Base-by-base conservation (phyloP, 2,797 vertebrate species). In the Pangasius mekongensis region DNA sequence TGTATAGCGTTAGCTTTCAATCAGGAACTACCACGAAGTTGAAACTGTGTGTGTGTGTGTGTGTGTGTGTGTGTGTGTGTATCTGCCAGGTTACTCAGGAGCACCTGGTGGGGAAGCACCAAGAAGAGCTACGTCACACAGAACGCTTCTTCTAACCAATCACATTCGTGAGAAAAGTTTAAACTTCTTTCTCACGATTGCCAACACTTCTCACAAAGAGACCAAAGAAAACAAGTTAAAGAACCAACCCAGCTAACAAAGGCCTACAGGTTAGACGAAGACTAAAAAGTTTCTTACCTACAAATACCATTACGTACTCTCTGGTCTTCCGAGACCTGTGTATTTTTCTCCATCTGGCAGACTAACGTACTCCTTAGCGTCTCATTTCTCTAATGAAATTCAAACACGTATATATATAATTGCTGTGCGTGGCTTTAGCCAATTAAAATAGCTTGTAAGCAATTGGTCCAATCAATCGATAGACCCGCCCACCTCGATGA, bases 281-380 rank as follows among this genome's bases (percentile, higher is more conserved):
- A 33, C 1, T 10, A 2, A 69, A 82, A 0, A 20, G 0, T 30
- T 1, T 43, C 85, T 43, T 90, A 96, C 95, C 95, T 95, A 93
- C 95, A 95, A 13, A 92, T 36, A 36, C 56, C 89, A 83, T 60
- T 84, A 16, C 24, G 49, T 54, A 78, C 62, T 52, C 67, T 0
- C 49, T 11, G 0, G 2, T n/a, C 80, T 66, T 88, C 62, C 0
- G 86, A 89, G 33, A 69, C 1, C 8, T 85, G 84, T 58, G 89
- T 60, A 20, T 81, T 10, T 0, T 36, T 47, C 85, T 95, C 94
- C 92, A 93, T 93, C 73, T 80, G n/a, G 0, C 22, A 49, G 11
- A 64, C 54, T 66, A 22, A 7, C 0, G 2, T 69, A 52, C 52
- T 78, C 36, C 84, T 86, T 52, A 27, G 10, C 27, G 56, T 85